phyloP scores from a whole-genome alignment of 2,113 vertebrate species.

The Trichechus manatus region DNA sequence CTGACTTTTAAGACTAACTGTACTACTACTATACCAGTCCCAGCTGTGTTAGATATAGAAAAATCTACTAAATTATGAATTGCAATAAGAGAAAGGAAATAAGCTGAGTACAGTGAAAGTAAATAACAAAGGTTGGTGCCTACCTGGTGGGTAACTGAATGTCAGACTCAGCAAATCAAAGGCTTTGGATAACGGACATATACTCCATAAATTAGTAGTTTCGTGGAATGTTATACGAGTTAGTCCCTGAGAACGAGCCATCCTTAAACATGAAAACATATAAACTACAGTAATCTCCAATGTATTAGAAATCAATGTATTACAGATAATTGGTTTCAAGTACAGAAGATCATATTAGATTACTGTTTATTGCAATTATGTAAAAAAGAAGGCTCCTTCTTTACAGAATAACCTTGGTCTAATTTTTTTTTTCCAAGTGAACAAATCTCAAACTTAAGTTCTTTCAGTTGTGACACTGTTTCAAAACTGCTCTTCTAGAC shows the following conservation, averaged over 20 bases:
- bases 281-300: not conserved
- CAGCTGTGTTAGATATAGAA: not conserved
- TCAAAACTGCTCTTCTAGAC: slow-evolving; percentile 37
- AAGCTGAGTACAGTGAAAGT: not conserved
- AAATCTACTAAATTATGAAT: not conserved
- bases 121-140: not conserved
- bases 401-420: not conserved
- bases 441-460: slow-evolving; percentile 26
- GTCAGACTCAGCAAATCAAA: slow-evolving; percentile 25
- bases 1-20: slow-evolving; percentile 8
- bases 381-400: not conserved
- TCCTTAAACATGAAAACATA: slow-evolving; percentile 16
- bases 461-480: not conserved
- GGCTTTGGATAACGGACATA: not conserved
- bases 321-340: not conserved
- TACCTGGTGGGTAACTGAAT: not conserved
- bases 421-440: not conserved
- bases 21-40: not conserved
- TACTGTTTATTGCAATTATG: not conserved
- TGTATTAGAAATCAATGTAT: not conserved
- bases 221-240: not conserved
- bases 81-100: not conserved
- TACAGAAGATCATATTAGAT: not conserved
- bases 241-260: not conserved
- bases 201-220: not conserved